Percentiles rank a stretch among this genome's conserved stretches.
Conservation (phyloP, 2,113 vertebrate species). For the Micronycteris hirsuta region DNA sequence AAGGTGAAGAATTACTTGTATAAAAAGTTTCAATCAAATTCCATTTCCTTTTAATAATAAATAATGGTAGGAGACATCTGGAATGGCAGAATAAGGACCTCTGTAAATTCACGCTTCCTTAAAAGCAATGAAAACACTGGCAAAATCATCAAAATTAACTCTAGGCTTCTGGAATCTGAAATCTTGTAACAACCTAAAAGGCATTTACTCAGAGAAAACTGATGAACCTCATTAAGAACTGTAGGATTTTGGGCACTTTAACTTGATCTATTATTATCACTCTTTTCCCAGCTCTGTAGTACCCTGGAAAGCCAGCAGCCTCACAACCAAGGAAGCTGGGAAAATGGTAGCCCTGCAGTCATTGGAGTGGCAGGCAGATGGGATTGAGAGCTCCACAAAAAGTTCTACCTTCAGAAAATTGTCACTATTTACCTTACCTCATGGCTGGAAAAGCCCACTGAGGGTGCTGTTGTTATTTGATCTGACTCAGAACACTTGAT, state of each 20-base stretch:
- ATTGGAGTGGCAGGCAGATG: not conserved
- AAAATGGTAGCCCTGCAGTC: not conserved
- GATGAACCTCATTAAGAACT: not conserved
- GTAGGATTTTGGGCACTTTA: not conserved
- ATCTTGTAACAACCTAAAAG: not conserved
- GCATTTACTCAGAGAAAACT: constrained; percentile 9
- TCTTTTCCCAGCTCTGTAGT: not conserved
- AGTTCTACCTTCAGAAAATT: not conserved
- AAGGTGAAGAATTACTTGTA: not conserved
- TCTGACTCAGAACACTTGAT: not conserved
- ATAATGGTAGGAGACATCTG: not conserved
- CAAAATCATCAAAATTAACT: not conserved
- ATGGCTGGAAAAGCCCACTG: not conserved
- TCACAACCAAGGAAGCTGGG: not conserved
- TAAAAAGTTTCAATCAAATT: not conserved
- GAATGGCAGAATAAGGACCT: not conserved
- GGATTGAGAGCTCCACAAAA: not conserved
- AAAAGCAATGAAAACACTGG: not conserved
- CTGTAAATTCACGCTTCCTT: not conserved
- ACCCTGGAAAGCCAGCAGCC: not conserved
- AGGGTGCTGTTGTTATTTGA: not conserved
- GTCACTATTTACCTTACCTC: not conserved
- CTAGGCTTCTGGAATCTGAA: not conserved
- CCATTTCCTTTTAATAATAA: constrained; percentile 11
- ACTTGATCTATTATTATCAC: not conserved